Base-by-base conservation (phyloP, 2,888 invertebrate genomes). In the Agrilus cyanescens region DNA sequence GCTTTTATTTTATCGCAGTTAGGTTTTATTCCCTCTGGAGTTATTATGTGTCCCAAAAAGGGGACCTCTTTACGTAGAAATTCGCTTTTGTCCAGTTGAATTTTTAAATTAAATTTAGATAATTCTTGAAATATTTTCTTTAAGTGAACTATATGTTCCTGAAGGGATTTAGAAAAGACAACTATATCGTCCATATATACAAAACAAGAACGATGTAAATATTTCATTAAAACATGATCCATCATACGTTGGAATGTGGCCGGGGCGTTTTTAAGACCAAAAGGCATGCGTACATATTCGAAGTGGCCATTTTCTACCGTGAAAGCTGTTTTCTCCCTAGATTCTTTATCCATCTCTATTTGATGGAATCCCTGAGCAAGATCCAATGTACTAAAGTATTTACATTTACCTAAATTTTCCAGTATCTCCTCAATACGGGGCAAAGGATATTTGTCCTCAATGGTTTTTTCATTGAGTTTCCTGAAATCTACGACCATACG, bases 321-420 rank as follows among this genome's bases (percentile, higher is more conserved):
- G 41, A 58, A 57, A 3, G 53, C 53, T 1, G 58, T 58, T 48
- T 55, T 57, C 31, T 45, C 32, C 30, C 49, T 51, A 7, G 43
- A 43, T 46, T 48, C 7, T 2, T 44, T 43, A 36, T 46, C 30
- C 46, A 54, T 48, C 38, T 52, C 51, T 7, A 61, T 53, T 44
- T 62, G 60, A 30, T 54, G 54, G 29, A 57, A 59, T 7, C 55
- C 57, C 25, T 46, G 49, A 30, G 46, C 52, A 8, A 57, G 35
- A 41, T 55, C 54, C 5, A 57, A 37, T 2, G 52, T 54, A 0
- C 50, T 41, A 37, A 55, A 56, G 33, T 53, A 55, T n/a, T 31
- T 41, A 30, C 47, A 54, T 46, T 37, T 49, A 13, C 54, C 53
- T 43, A 55, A 30, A 30, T 53, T 54, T 20, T 53, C 53, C 20